A percentile compares a stretch with the other conserved stretches of the same genome.
Conservation (phyloP, 2,888 invertebrate genomes). For the Glomeris marginata region DNA sequence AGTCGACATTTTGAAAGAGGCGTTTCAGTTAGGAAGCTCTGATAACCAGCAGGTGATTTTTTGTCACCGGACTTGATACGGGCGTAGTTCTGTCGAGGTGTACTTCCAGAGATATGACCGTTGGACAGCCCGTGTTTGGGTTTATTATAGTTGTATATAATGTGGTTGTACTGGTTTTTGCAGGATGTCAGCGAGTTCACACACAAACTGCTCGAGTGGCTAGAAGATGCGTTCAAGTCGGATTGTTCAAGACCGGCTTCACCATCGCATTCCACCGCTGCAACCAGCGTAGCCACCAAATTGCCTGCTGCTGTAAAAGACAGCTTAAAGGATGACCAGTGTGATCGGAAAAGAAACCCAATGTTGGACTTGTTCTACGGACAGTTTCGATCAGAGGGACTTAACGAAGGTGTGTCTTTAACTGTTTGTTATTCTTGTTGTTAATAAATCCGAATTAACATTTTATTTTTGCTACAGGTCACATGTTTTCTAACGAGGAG, state of each 20-base stretch:
- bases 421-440: background rate
- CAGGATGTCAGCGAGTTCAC: constrained; percentile 35
- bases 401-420: constrained; percentile 26
- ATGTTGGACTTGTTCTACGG: constrained; percentile 35
- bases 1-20: constrained; percentile 33
- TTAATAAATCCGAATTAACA: background rate
- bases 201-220: constrained; percentile 33
- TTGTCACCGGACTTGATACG: background rate
- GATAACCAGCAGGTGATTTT: constrained; percentile 27
- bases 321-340: background rate
- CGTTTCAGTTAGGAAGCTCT: constrained; percentile 25
- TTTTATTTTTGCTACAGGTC: too few species aligned
- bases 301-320: background rate
- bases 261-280: background rate
- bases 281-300: background rate
- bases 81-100: too few species aligned
- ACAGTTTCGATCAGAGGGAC: constrained; percentile 29
- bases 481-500: constrained; percentile 29
- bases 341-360: constrained; percentile 25
- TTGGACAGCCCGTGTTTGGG: too few species aligned
- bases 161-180: constrained; percentile 6
- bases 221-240: constrained; percentile 32
- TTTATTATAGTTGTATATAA: too few species aligned
- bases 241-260: constrained; percentile 17
- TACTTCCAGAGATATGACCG: too few species aligned